These are phyloP conservation scores for Cyanoramphus novaezelandiae DNA, from an alignment of 2,113 vertebrate genomes.

Conservation along the genomic window DNA sequence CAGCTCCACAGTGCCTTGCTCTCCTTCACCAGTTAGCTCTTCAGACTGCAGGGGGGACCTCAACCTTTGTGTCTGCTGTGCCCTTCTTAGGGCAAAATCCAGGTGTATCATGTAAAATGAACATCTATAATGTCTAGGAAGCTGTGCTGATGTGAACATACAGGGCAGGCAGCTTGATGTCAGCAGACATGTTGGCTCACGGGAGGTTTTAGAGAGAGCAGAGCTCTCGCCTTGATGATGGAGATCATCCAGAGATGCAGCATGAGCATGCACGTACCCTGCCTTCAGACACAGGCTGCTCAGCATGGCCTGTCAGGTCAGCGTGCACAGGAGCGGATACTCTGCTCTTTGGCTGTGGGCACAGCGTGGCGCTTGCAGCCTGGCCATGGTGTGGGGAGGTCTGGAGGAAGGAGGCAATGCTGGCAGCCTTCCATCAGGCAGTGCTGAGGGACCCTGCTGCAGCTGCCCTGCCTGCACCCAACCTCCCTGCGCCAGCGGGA, in stretches of 20 bases:
- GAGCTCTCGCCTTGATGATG: background rate
- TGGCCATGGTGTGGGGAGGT: background rate
- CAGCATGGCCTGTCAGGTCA: background rate
- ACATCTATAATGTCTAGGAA: background rate
- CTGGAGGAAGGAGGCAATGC: background rate
- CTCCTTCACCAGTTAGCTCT: background rate
- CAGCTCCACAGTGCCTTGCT: accelerated
- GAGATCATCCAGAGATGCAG: background rate
- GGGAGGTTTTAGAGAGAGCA: background rate
- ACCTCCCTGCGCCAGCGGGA: background rate
- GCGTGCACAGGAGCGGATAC: accelerated
- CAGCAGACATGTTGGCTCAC: accelerated
- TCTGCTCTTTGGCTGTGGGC: background rate
- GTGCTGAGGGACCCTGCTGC: background rate
- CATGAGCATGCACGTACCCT: accelerated
- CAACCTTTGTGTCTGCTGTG: background rate
- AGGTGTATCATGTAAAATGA: background rate
- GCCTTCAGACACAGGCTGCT: accelerated
- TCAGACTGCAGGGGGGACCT: background rate
- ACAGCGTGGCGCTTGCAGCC: background rate
- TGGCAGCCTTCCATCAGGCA: accelerated
- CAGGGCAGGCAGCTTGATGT: background rate
- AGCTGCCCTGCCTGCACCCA: background rate
- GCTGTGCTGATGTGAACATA: background rate
- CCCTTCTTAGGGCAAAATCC: background rate